A percentile compares a stretch with the other conserved stretches of the same genome.
Evolutionary conservation across 2,888 invertebrate genomes (phyloP).

Genomic region (Idaea straminata): DNA sequence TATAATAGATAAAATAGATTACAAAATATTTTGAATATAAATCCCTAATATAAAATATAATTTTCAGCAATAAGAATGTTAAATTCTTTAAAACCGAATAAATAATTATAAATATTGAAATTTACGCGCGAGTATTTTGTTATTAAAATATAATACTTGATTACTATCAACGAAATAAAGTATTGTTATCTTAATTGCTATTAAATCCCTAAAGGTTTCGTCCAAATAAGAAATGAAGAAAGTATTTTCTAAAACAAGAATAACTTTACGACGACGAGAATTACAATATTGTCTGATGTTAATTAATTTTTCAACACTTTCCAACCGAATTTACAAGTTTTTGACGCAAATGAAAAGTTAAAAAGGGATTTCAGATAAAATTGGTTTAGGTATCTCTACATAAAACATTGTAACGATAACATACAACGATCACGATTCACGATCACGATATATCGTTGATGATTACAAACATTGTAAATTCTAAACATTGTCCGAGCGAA

Average conservation of each 20-base stretch:
- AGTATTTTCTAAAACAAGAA: not conserved
- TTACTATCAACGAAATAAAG: not conserved
- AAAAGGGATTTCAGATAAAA: not conserved
- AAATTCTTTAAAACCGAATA: not conserved
- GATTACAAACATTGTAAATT: too few species aligned
- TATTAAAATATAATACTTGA: not conserved
- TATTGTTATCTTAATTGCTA: not conserved
- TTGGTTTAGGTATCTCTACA: too few species aligned
- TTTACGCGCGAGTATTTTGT: not conserved
- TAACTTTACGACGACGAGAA: slow-evolving; percentile 6
- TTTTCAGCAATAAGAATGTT: not conserved
- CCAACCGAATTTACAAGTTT: not conserved
- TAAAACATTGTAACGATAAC: too few species aligned
- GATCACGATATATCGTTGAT: too few species aligned
- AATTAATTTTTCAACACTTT: slow-evolving; percentile 40
- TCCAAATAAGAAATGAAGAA: not conserved
- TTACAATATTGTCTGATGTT: slow-evolving; percentile 35
- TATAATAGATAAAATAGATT: too few species aligned
- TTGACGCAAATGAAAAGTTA: not conserved
- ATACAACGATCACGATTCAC: too few species aligned
- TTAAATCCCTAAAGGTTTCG: not conserved
- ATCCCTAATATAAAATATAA: not conserved
- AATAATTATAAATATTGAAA: not conserved
- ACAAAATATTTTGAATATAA: not conserved
- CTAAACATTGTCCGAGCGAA: too few species aligned